phyloP scores from a whole-genome alignment of 2,888 invertebrate genomes.

The Thereva nobilitata region DNA sequence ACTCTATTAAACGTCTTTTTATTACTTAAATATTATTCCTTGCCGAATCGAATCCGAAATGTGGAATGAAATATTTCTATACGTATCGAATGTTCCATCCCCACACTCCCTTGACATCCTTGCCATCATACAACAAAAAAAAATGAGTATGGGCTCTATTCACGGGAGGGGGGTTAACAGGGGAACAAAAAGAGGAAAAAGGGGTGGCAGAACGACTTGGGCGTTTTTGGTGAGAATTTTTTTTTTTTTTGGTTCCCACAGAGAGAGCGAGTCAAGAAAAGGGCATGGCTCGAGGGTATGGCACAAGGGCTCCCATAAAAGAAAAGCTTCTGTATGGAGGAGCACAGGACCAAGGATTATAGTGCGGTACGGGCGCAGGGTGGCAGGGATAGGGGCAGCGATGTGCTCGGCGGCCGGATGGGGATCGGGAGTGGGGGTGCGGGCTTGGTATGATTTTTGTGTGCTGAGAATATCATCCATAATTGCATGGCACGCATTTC shows the following conservation, averaged over 20 bases:
- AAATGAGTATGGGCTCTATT: too few species aligned
- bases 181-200: too few species aligned
- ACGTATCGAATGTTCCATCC: slow-evolving; percentile 5
- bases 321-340: not conserved
- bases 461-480: slow-evolving; percentile 37
- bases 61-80: slow-evolving; percentile 33
- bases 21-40: slow-evolving; percentile 44
- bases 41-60: slow-evolving; percentile 40
- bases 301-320: too few species aligned
- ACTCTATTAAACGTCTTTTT: slow-evolving; percentile 43
- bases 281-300: too few species aligned
- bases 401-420: slow-evolving; percentile 1
- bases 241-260: too few species aligned
- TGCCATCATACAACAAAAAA: too few species aligned
- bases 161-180: too few species aligned
- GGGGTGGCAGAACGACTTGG: too few species aligned
- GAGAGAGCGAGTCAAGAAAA: too few species aligned
- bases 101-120: too few species aligned
- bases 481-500: slow-evolving; percentile 44
- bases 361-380: slow-evolving; percentile 18
- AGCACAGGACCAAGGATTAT: not conserved
- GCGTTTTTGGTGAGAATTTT: too few species aligned
- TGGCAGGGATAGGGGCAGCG: slow-evolving; percentile 2
- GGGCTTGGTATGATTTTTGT: slow-evolving; percentile 24
- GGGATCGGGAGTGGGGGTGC: too few species aligned